Percentiles rank a stretch among this genome's conserved stretches.
phyloP scores from a whole-genome alignment of 1,140 invertebrate genomes.

The Drosophila lini region DNA sequence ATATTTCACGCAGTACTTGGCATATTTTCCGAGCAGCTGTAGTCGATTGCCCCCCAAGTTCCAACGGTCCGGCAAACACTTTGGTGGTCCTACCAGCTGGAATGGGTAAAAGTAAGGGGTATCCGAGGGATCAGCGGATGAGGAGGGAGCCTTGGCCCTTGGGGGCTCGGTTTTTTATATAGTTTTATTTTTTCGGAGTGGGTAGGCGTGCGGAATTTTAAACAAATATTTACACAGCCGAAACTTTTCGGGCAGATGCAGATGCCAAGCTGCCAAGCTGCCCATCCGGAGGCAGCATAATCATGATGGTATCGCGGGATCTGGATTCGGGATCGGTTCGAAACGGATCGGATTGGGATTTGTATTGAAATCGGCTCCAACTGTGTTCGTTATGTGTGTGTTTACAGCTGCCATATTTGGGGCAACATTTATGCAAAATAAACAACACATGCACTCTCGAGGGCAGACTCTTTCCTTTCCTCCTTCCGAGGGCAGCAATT shows the following conservation, averaged over 20 bases:
- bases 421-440: conserved; percentile 83
- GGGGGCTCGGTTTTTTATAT: conserved; percentile 24
- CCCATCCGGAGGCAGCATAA: conserved; percentile 53
- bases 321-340: conserved; percentile 13
- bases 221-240: conserved; percentile 78
- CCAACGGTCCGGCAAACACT: conserved; percentile 53
- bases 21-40: conserved; percentile 67
- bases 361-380: conserved; percentile 38
- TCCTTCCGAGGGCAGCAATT: conserved; percentile 67
- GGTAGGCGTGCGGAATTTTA: conserved; percentile 76
- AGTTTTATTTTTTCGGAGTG: conserved; percentile 25
- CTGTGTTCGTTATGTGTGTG: conserved; percentile 65
- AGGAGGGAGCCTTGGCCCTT: conserved; percentile 32
- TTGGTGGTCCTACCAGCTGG: conserved; percentile 57
- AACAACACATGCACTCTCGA: conserved; percentile 47
- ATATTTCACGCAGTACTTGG: conserved; percentile 49
- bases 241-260: conserved; percentile 57
- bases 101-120: conserved; percentile 9
- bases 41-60: conserved; percentile 46
- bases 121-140: conserved; percentile 8
- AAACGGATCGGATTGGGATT: conserved; percentile 6
- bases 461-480: conserved; percentile 19
- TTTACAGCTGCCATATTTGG: conserved; percentile 83
- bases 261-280: conserved; percentile 32
- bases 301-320: conserved; percentile 41